Conservation (phyloP, 2,888 invertebrate genomes). For the Drosophila anomelani region DNA sequence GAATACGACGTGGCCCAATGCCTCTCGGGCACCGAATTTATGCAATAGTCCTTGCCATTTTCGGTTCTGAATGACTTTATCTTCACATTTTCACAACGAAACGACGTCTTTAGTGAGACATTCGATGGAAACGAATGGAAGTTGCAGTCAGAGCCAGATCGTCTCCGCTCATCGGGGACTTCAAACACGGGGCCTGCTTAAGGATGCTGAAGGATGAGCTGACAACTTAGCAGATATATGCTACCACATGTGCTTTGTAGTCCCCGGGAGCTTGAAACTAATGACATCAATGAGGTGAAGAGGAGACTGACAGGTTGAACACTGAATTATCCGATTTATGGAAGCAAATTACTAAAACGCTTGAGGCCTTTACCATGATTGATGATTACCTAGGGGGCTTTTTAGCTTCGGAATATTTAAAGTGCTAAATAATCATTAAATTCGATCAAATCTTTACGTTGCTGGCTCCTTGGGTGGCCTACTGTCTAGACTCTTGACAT, state of each 20-base stretch:
- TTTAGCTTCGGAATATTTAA: neutral
- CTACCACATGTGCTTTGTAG: neutral
- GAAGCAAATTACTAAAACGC: neutral
- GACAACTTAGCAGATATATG: conserved; percentile 15
- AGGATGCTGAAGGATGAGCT: conserved; percentile 4
- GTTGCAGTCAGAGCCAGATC: neutral
- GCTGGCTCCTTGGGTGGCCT: neutral
- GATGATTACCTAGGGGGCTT: neutral
- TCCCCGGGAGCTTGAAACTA: neutral
- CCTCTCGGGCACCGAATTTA: conserved; percentile 55
- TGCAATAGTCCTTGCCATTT: conserved; percentile 63
- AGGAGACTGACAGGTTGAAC: neutral
- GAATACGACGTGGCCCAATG: conserved; percentile 38
- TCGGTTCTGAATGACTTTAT: conserved; percentile 63
- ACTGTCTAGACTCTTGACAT: conserved; percentile 22
- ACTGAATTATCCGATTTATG: conserved; percentile 2
- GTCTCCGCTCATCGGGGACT: conserved; percentile 1
- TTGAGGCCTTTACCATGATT: neutral
- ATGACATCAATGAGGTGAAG: conserved; percentile 3
- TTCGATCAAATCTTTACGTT: conserved; percentile 5
- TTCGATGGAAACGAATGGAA: conserved; percentile 45
- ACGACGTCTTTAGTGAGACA: conserved; percentile 51
- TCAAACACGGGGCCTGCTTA: conserved; percentile 11
- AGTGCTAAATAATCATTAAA: conserved; percentile 9
- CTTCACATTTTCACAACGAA: conserved; percentile 47